Evolutionary conservation across 92 coral and sea anemone genomes (phyloP), one percentile per base, ranked within the genome.

Genomic region (Bergia puertoricense): DNA sequence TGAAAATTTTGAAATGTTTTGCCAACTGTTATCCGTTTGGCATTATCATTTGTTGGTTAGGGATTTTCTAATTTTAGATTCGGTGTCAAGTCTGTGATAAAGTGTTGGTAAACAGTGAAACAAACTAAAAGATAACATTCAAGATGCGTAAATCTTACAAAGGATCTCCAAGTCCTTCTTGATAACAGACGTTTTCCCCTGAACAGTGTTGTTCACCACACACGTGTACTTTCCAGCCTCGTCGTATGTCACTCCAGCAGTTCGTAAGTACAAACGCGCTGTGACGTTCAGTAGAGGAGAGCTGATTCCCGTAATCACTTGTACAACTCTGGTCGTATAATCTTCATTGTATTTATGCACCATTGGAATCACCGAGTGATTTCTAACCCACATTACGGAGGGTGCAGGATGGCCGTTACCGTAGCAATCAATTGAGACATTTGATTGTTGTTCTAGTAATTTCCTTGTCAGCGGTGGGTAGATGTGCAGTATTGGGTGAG

Each of bases 151-250:
- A 77, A 92, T 10, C 96, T 94, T 90, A 94, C 96, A 91, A 74
- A 94, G 82, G 7, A 94, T 91, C 77, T 94, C 94, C 23, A 88
- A 82, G 10, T 48, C 41, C 73, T 76, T 75, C 2, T 74, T 9
- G 5, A 86, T 20, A 14, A 44, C 1, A 10, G 85, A 71, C 1
- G 37, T 81, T 39, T 13, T 51, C 0, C 50, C 65, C 37, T 38
- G 69, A 22, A 89, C 85, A 3, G 81, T 88, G 74, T 86, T 92
- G 67, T 10, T 68, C 13, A 80, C 92, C 43, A 76, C 79, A 81
- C 96, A 94, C 30, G 96, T 76, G 83, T 94, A 94, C 81, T 94
- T 94, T 42, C 93, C 93, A 73, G 94, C 90, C 86, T 94, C 94
- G 59, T 44, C 30, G 81, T 85, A 86, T 23, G 93, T 90, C 36